Base-by-base conservation (phyloP, 2,113 vertebrate species). In the Neotragus moschatus region DNA sequence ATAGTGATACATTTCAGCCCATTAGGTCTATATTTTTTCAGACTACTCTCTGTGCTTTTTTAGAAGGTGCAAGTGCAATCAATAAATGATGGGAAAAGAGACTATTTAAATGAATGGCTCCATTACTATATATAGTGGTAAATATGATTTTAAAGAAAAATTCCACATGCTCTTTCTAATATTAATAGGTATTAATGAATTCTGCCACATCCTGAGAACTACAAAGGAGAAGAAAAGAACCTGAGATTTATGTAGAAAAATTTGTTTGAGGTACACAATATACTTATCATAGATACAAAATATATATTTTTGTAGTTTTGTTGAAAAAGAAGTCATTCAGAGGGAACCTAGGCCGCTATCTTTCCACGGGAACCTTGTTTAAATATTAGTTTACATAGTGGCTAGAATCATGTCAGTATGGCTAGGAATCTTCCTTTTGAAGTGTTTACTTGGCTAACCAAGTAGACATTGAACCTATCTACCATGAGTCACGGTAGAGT, bases 311-410 rank as follows among this genome's bases (percentile, higher is more conserved):
- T 80, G 21, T 43, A 23, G 7, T 80, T 97, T 95, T 93, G 14
- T 93, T 98, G 49, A 36, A 70, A 96, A 93, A 94, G 43, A n/a
- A 96, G 47, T 95, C 70, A 81, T 96, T 25, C 56, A 82, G 6
- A 92, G 33, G 63, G 13, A 94, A 30, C 51, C 9, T 85, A 47
- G 45, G 45, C 61, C 45, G 36, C 84, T 89, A 60, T 89, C 26
- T 94, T 73, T 2, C 33, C 56, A n/a, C 5, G 81, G 11, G 16
- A 60, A 55, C 30, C 55, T 80, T 33, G 12, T 93, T 96, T 95
- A 45, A n/a, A 21, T 96, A 58, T 66, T 86, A 90, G 77, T 92
- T 88, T 90, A 75, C 17, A 28, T 77, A 58, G 61, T 95, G 51
- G 13, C 53, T 93, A 56, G 79, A 86, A 84, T 61, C 81, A 2